A percentile compares a stretch with the other conserved stretches of the same genome.
Conservation (phyloP, 2,888 invertebrate genomes). For the Callinectes sapidus region DNA sequence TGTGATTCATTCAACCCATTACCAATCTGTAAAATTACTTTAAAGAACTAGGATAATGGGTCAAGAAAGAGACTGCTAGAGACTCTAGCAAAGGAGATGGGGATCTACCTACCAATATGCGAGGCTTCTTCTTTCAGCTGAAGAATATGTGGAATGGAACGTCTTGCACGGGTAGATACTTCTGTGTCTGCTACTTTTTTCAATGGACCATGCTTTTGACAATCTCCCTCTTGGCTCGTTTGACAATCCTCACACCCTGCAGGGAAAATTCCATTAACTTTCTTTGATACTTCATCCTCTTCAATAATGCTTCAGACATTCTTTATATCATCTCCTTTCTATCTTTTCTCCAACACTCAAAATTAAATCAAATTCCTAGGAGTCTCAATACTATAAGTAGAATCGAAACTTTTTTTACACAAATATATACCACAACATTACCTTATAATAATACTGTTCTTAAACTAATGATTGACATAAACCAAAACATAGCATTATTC, state of each 20-base stretch:
- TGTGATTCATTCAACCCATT: neutral
- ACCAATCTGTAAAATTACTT: too few species aligned
- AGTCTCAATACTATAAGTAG: too few species aligned
- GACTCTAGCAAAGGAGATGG: neutral
- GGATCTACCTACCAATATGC: constrained; percentile 44
- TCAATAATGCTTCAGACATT: neutral
- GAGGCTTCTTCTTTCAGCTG: constrained; percentile 54
- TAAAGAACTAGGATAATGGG: too few species aligned
- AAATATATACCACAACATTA: neutral
- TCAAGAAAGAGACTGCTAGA: neutral
- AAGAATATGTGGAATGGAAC: constrained; percentile 66
- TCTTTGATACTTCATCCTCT: neutral
- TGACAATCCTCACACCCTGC: constrained; percentile 73
- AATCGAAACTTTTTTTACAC: too few species aligned
- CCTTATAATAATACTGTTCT: neutral
- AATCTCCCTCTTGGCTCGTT: constrained; percentile 72
- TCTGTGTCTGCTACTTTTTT: constrained; percentile 70
- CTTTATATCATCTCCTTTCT: neutral
- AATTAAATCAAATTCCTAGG: neutral
- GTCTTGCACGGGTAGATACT: constrained; percentile 67
- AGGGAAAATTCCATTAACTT: neutral
- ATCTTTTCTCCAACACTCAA: neutral
- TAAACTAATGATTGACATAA: neutral
- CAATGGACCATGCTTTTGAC: constrained; percentile 72
- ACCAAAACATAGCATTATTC: neutral